Evolutionary conservation across 2,113 vertebrate species (phyloP).

Genomic region (Manacus vitellinus): DNA sequence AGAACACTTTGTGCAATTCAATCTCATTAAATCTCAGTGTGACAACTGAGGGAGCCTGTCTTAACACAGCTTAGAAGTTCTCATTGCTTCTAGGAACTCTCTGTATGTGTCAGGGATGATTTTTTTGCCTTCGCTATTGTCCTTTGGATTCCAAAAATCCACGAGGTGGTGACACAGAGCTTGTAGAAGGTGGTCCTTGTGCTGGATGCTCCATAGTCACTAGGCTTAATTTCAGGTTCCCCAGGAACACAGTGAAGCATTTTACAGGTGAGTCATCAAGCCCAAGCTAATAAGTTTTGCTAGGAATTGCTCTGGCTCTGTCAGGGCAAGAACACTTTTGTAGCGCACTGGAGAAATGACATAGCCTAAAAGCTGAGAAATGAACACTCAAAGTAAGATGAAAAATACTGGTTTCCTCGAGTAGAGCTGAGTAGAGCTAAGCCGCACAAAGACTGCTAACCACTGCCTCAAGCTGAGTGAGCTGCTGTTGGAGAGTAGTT

Average conservation of each 20-base stretch:
- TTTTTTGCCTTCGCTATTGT: neutral
- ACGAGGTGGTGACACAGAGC: neutral
- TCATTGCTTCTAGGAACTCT: neutral
- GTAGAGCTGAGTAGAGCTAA: neutral
- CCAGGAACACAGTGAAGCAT: neutral
- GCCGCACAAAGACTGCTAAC: neutral
- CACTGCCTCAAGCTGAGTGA: neutral
- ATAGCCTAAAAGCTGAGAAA: neutral
- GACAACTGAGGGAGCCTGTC: neutral
- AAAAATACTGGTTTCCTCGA: neutral
- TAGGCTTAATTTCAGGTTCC: neutral
- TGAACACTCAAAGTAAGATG: neutral
- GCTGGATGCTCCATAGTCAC: neutral
- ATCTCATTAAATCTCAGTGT: neutral
- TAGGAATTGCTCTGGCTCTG: neutral
- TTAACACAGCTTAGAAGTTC: neutral
- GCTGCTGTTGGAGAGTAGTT: neutral
- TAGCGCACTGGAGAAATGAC: neutral
- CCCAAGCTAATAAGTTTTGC: neutral
- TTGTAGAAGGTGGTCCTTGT: neutral
- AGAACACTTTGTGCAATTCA: neutral
- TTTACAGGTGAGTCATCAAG: neutral
- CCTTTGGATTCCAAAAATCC: neutral
- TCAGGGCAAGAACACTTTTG: neutral
- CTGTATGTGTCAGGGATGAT: fast-evolving